Percentiles rank a stretch among this genome's conserved stretches.
Conservation (phyloP, 1,140 invertebrate genomes). For the Drosophila kurseongensis region DNA sequence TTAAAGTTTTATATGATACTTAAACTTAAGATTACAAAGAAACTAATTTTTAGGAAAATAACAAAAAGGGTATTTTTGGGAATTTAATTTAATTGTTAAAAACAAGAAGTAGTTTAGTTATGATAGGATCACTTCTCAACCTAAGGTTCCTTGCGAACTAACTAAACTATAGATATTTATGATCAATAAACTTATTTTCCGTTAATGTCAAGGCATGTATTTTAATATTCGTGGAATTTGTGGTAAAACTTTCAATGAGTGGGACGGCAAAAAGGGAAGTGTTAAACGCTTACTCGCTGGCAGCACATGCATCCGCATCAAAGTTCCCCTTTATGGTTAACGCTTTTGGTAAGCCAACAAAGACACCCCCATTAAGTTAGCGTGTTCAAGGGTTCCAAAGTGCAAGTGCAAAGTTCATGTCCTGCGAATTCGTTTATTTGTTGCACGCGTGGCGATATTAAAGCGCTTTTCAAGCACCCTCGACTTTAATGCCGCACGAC, state of each 20-base stretch:
- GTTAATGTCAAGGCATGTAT: background rate
- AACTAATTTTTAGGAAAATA: no score
- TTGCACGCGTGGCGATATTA: conserved; percentile 35
- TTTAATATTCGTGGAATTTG: background rate
- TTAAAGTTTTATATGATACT: conserved; percentile 35
- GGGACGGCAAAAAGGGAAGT: conserved; percentile 14
- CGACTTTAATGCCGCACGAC: conserved; percentile 43
- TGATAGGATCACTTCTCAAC: no score
- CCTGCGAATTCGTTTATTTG: conserved; percentile 47
- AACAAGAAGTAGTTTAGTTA: no score
- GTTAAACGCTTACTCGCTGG: conserved; percentile 27
- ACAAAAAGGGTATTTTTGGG: no score
- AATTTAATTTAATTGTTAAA: no score
- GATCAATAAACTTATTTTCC: background rate
- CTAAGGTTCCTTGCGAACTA: no score
- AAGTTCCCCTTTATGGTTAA: conserved; percentile 28
- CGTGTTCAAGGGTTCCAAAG: conserved; percentile 30
- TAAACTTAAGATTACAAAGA: no score
- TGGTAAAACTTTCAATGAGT: conserved; percentile 9
- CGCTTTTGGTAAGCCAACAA: conserved; percentile 40
- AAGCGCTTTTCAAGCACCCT: conserved; percentile 22
- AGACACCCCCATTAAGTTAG: conserved; percentile 38
- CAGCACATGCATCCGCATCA: conserved; percentile 26
- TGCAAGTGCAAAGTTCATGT: conserved; percentile 53
- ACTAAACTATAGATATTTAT: no score